Evolutionary conservation across 2,888 invertebrate genomes (phyloP).

Genomic region (Coelopa pilipes): DNA sequence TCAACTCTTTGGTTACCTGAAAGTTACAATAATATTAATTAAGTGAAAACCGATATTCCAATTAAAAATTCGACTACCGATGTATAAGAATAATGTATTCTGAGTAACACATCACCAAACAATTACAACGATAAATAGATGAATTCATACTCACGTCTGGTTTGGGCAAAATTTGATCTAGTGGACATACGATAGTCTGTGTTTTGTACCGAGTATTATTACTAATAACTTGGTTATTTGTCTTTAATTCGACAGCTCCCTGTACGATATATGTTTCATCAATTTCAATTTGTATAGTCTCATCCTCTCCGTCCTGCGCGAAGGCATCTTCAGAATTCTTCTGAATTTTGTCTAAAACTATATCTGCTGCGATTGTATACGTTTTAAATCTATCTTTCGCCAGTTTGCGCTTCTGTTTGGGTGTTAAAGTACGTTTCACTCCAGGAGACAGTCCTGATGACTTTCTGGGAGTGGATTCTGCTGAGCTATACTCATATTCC

Average conservation of each 20-base stretch:
- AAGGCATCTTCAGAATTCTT: conserved; percentile 43
- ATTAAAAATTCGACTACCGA: background rate
- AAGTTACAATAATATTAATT: too few species aligned
- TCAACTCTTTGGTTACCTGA: background rate
- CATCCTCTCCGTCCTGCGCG: conserved; percentile 50
- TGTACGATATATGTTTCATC: conserved; percentile 66
- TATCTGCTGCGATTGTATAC: conserved; percentile 79
- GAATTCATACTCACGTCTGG: background rate
- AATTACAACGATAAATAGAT: background rate
- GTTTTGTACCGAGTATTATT: conserved; percentile 79
- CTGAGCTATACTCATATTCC: conserved; percentile 77
- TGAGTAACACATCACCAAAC: too few species aligned
- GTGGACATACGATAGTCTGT: conserved; percentile 70
- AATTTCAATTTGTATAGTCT: conserved; percentile 63
- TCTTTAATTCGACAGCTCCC: conserved; percentile 28
- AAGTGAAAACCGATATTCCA: too few species aligned
- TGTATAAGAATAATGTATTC: background rate
- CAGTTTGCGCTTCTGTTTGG: conserved; percentile 80
- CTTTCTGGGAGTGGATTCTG: conserved; percentile 80
- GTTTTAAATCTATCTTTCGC: conserved; percentile 85
- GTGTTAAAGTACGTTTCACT: conserved; percentile 70
- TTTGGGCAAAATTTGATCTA: conserved; percentile 23
- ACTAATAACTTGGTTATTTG: conserved; percentile 29
- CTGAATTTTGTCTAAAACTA: conserved; percentile 63
- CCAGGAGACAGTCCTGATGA: conserved; percentile 56